phyloP scores from a whole-genome alignment of 2,113 vertebrate species.

The Pachypanchax playfairii region DNA sequence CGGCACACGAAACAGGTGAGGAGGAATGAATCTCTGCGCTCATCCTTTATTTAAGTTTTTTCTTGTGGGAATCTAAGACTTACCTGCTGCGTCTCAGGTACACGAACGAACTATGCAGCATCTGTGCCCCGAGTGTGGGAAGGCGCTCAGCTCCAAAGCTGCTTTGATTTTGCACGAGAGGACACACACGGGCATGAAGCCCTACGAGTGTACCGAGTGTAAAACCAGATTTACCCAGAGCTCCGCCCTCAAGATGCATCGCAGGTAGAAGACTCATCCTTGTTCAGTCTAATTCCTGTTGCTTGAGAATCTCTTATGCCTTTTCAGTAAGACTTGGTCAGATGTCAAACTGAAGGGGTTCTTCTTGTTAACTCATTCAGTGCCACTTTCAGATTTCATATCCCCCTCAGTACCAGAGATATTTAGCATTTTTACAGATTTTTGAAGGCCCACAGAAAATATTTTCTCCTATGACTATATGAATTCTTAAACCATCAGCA shows the following conservation, averaged over 20 bases:
- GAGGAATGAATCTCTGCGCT: not conserved
- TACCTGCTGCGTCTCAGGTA: constrained; percentile 67
- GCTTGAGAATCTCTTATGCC: not conserved
- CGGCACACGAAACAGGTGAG: constrained; percentile 88
- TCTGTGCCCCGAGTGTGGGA: constrained; percentile 88
- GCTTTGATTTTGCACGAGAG: constrained; percentile 90
- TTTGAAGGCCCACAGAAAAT: too few relatives aligned
- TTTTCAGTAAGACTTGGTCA: too few relatives aligned
- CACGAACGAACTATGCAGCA: constrained; percentile 89
- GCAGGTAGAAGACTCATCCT: constrained; percentile 80
- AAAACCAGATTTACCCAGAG: constrained; percentile 93
- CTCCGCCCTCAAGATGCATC: constrained; percentile 95
- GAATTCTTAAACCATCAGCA: too few relatives aligned
- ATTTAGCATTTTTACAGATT: too few relatives aligned
- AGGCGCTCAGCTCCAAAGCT: constrained; percentile 93
- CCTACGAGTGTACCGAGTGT: constrained; percentile 88
- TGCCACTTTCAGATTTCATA: too few relatives aligned
- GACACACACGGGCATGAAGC: constrained; percentile 91
- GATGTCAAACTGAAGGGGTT: too few relatives aligned
- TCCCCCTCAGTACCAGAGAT: too few relatives aligned
- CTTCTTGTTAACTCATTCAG: too few relatives aligned
- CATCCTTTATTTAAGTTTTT: rapidly evolving
- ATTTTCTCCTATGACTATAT: too few relatives aligned
- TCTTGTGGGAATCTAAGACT: too few relatives aligned
- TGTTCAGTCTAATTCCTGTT: not conserved